phyloP scores from a whole-genome alignment of 2,113 vertebrate species.

The Sorex araneus region DNA sequence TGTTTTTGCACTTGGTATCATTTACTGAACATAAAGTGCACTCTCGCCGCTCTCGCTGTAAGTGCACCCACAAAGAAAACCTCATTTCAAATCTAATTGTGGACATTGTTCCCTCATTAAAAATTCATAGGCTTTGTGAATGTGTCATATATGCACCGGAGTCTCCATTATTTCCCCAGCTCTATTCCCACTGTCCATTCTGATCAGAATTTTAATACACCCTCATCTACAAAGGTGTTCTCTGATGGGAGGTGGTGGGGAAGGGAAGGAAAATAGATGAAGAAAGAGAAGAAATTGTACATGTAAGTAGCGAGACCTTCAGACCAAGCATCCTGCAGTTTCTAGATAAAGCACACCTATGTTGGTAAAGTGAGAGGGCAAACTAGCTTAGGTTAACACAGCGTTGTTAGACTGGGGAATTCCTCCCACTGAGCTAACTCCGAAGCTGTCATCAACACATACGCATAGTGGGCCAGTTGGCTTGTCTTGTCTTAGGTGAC shows the following conservation, averaged over 20 bases:
- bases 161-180: conserved; percentile 63
- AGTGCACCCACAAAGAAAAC: conserved; percentile 66
- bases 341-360: background rate
- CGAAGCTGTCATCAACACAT: background rate
- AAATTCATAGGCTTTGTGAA: conserved; percentile 78
- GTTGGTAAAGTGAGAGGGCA: background rate
- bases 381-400: background rate
- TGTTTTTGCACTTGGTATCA: conserved; percentile 29
- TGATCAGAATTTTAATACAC: conserved; percentile 70
- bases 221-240: conserved; percentile 5
- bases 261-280: conserved; percentile 16
- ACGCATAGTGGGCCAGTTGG: background rate
- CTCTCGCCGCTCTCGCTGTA: conserved; percentile 64
- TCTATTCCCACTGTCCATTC: conserved; percentile 58
- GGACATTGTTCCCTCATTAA: conserved; percentile 77
- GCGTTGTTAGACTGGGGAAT: background rate
- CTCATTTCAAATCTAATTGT: conserved; percentile 83
- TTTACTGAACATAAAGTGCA: conserved; percentile 73
- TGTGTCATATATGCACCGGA: conserved; percentile 52
- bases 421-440: background rate
- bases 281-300: background rate
- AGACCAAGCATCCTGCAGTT: background rate
- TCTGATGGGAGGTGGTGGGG: too few species aligned
- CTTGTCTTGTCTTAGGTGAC: background rate
- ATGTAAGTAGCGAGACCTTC: background rate